Evolutionary conservation across 1,140 invertebrate species (phyloP), one percentile per base, ranked within the genome.

Genomic region (Grapholita molesta): DNA sequence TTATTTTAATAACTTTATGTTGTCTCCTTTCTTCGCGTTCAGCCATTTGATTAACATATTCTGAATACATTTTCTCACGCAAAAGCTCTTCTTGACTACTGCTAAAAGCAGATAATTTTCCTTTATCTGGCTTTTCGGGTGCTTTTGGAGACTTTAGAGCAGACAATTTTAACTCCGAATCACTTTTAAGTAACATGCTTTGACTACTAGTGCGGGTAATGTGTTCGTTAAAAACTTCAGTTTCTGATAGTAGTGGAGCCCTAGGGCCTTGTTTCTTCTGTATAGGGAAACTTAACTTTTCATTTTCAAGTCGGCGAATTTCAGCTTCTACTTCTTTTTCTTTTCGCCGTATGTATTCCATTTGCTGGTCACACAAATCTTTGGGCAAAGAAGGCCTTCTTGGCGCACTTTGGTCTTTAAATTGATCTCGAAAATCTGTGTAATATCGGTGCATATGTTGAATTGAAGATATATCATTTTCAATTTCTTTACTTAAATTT

Each of bases 1-100:
- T 93, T 61, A 97, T 94, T 90, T 96, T 96, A 15, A 97, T 95
- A 12, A 97, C 93, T 86, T 96, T 96, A 28, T 96, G 94, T 57
- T 96, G 94, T 66, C 95, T 95, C 28, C 96, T 93, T 79, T 97
- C 94, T 73, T 96, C 94, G n/a, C 96, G 93, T 85, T 96, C 95
- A 1, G 95, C 93, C 64, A 97, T 94, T 90, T 96, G 95, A 77
- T 93, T 92, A 82, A 96, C 94, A 86, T 96, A 97, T 85, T 97
- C 96, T 70, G 95, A 93, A 80, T 96, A 97, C 96, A 97, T 97
- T 82, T 94, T 93, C 70, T 95, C 94, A 7, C 96, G 93, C 21
- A 84, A 75, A 79, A 96, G 94, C 35, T 93, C 93, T 85, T 97
- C 96, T 86, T 92, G 55, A 91, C 91, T 72, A 88, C 88, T 71